Evolutionary conservation across 2,888 invertebrate species (phyloP), one percentile per base, ranked within the genome.

Genomic region (Coleophora deauratella): DNA sequence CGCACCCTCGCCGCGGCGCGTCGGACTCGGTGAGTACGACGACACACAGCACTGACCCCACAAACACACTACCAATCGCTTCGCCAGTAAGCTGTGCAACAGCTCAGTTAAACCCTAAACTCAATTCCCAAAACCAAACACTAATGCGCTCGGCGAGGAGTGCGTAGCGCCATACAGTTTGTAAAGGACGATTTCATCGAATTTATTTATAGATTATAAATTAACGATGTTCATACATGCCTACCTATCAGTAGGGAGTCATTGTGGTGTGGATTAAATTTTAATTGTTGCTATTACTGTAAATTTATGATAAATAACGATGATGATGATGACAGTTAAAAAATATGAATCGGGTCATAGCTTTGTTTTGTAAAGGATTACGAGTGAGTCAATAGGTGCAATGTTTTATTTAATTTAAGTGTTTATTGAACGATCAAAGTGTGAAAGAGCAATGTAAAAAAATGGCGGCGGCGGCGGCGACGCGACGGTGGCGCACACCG

Each of bases 161-260:
- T 59, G 72, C 67, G 55, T 49, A 50, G 61, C 68, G 72, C 62
- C 54, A 52, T 60, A 62, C 66, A 65, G 49, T 64, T 69, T 71
- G 69, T 72, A 71, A 79, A 70, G 74, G 84, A 84, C 84, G 76
- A 82, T 84, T 80, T 75, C 84, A 81, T 84, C 84, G 84, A 84
- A 84, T 84, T 84, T 84, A 84, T 82, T 82, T 82, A 78, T 84
- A 84, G 80, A 80, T 79, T 78, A 72, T 79, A 73, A 79, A 81
- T 70, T 73, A 72, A 80, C 68, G 72, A 76, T 70, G 76, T 72
- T 71, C 74, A 68, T 70, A 65, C 65, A 66, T 66, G 72, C 75
- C 79, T 66, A 62, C 77, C 74, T 59, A 67, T 62, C 68, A 64
- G 72, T 70, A 66, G 80, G 75, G 62, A 69, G 71, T 67, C 74